These are phyloP conservation scores for Nomia melanderi DNA, from an alignment of 1,140 invertebrate genomes.

Conservation along the genomic window DNA sequence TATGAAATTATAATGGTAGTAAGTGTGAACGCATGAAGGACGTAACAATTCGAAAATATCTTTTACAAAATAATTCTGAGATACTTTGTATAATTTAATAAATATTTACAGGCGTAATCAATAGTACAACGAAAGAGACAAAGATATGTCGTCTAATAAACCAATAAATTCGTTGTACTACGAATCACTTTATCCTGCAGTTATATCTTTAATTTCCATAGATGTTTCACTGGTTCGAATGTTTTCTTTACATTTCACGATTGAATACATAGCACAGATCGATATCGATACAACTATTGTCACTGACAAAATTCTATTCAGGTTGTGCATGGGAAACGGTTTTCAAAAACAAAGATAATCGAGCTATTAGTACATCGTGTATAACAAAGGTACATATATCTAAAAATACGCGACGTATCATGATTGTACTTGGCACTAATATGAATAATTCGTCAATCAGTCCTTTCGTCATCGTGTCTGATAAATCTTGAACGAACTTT, in stretches of 20 bases:
- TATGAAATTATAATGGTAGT: constrained; percentile 8
- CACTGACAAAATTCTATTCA: not conserved
- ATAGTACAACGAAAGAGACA: not conserved
- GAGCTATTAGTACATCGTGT: not conserved
- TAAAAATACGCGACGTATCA: not conserved
- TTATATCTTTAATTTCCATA: too few species aligned
- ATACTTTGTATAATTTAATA: not conserved
- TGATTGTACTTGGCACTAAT: not conserved
- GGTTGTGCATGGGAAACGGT: not conserved
- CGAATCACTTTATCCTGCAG: not conserved
- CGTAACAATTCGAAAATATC: not conserved
- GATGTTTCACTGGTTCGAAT: too few species aligned
- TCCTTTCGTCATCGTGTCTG: not conserved
- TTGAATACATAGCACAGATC: too few species aligned
- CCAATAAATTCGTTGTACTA: not conserved
- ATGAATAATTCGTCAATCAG: not conserved
- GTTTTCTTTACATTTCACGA: too few species aligned
- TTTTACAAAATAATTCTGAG: not conserved
- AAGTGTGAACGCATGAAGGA: not conserved
- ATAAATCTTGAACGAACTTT: too few species aligned
- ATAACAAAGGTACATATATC: not conserved
- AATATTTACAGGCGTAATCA: not conserved
- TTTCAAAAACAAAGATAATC: not conserved
- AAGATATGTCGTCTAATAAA: too few species aligned
- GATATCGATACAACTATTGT: not conserved